Conservation (phyloP, 1,140 invertebrate species). For the Polypedilum vanderplanki region DNA sequence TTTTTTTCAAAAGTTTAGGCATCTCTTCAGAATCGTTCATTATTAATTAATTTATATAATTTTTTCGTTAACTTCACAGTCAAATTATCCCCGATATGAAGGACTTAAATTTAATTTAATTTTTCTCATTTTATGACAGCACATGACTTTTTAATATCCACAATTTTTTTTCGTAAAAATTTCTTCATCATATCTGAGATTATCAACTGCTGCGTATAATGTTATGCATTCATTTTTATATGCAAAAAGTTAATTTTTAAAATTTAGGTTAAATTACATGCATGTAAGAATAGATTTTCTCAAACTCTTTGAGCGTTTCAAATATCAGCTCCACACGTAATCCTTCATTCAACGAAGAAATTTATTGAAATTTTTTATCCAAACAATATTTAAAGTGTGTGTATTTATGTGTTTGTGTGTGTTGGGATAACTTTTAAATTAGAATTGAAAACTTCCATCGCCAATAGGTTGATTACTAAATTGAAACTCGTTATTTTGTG, state of each 20-base stretch:
- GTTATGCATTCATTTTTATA: background rate
- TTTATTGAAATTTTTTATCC: no score
- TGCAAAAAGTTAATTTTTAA: background rate
- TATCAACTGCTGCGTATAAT: background rate
- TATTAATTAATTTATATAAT: background rate
- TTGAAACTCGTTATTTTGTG: slow-evolving; percentile 68
- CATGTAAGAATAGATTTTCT: background rate
- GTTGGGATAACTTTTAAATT: slow-evolving; percentile 37
- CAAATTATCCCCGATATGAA: slow-evolving; percentile 34
- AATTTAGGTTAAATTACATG: background rate
- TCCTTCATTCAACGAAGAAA: no score
- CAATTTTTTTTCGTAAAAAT: background rate
- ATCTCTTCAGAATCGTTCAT: background rate
- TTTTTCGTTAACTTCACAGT: background rate
- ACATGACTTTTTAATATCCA: background rate
- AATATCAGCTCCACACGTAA: no score
- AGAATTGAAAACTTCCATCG: slow-evolving; percentile 74
- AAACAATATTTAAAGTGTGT: no score
- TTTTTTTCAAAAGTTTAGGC: background rate
- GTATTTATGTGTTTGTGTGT: background rate
- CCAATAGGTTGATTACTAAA: slow-evolving; percentile 68
- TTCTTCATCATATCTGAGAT: background rate
- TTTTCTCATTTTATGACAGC: background rate
- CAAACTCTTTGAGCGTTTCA: background rate
- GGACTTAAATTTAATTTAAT: slow-evolving; percentile 24